Evolutionary conservation across 2,888 invertebrate genomes (phyloP).

Genomic region (Oscheius sp.): DNA sequence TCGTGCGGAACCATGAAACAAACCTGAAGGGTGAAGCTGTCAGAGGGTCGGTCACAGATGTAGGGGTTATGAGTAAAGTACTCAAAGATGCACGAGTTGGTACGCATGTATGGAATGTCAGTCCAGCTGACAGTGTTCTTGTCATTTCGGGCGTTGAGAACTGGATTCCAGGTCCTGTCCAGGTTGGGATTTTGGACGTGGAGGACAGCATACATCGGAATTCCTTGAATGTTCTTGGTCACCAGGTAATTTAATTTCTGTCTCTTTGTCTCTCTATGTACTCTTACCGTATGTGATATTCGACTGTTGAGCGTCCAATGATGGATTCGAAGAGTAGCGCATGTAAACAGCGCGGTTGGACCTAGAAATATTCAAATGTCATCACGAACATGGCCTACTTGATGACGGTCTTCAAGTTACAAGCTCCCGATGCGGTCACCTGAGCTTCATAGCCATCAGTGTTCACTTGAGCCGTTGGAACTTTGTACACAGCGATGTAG

Average conservation of each 20-base stretch:
- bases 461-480: background rate
- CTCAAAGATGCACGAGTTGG: slow-evolving; percentile 11
- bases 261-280: slow-evolving; percentile 6
- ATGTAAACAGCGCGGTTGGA: background rate
- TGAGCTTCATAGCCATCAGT: too few species aligned
- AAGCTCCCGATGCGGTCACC: too few species aligned
- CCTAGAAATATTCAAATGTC: too few species aligned
- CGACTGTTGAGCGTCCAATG: background rate
- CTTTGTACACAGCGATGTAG: slow-evolving; percentile 25
- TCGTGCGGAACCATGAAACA: background rate
- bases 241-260: background rate
- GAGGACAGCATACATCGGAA: slow-evolving; percentile 1
- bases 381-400: too few species aligned
- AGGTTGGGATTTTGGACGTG: background rate
- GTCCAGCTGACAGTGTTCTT: background rate
- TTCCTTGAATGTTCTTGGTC: background rate
- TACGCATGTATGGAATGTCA: background rate
- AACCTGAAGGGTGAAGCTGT: slow-evolving; percentile 10
- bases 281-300: background rate
- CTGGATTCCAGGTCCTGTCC: background rate
- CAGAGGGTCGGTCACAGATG: slow-evolving; percentile 10
- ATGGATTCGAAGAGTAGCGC: slow-evolving; percentile 18
- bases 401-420: too few species aligned
- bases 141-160: background rate
- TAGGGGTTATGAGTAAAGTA: background rate